Conservation (phyloP, 2,888 invertebrate genomes). For the Tachina lurida region DNA sequence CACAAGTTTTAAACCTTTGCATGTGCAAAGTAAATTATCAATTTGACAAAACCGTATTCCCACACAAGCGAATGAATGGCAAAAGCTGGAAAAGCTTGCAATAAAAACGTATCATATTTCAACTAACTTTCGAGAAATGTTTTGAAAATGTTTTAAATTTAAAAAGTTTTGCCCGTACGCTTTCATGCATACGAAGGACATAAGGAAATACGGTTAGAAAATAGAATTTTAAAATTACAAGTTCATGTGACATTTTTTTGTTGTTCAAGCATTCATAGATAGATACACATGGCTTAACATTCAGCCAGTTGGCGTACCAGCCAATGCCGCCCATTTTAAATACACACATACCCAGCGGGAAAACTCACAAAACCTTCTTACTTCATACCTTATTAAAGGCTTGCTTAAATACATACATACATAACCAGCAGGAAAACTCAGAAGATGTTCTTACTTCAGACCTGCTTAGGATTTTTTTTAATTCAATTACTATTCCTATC, state of each 20-base stretch:
- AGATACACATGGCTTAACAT: neutral
- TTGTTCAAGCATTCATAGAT: conserved; percentile 7
- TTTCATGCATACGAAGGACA: neutral
- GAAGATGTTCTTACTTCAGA: too few relatives aligned
- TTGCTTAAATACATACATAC: conserved; percentile 1
- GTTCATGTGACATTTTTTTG: conserved; percentile 22
- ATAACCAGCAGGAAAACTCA: neutral
- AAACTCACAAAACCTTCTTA: too few relatives aligned
- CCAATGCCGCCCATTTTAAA: conserved; percentile 21
- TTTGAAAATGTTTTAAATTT: conserved; percentile 48
- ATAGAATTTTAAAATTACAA: conserved; percentile 9
- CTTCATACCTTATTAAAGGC: too few relatives aligned
- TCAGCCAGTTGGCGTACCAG: neutral
- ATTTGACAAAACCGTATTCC: conserved; percentile 45
- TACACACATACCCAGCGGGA: neutral
- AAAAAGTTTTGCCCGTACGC: neutral
- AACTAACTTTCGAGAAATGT: conserved; percentile 8
- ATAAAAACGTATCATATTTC: conserved; percentile 57
- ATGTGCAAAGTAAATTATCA: conserved; percentile 44
- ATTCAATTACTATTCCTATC: too few relatives aligned
- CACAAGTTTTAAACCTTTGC: conserved; percentile 42
- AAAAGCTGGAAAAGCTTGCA: conserved; percentile 25
- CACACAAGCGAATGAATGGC: neutral
- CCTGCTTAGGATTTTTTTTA: too few relatives aligned
- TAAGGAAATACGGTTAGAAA: conserved; percentile 8